These are phyloP conservation scores for Pseudochaenichthys georgianus DNA, from an alignment of 2,797 vertebrate genomes.

Conservation along the genomic window DNA sequence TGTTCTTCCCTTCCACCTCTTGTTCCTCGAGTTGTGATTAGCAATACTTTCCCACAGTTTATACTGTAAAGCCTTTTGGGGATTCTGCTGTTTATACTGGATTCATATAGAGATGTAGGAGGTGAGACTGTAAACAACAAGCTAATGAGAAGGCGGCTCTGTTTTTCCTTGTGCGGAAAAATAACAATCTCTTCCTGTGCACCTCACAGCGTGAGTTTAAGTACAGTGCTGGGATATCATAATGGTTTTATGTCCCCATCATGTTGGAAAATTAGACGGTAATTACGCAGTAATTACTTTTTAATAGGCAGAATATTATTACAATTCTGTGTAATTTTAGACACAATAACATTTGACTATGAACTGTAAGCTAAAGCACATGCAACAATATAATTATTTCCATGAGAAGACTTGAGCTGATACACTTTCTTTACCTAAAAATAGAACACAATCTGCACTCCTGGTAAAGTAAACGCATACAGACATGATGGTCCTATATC, in stretches of 20 bases:
- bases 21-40: slow-evolving; percentile 48
- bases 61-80: slow-evolving; percentile 48
- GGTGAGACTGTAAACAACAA: slow-evolving; percentile 63
- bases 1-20: slow-evolving; percentile 37
- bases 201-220: slow-evolving; percentile 48
- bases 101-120: slow-evolving; percentile 51
- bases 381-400: background rate
- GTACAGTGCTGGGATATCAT: slow-evolving; percentile 35
- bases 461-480: background rate
- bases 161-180: slow-evolving; percentile 51
- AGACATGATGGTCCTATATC: slow-evolving; percentile 7
- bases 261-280: slow-evolving; percentile 46
- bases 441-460: slow-evolving; percentile 10
- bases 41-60: slow-evolving; percentile 63
- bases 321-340: slow-evolving; percentile 16
- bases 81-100: slow-evolving; percentile 59
- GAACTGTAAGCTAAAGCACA: background rate
- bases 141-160: slow-evolving; percentile 62
- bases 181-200: slow-evolving; percentile 52
- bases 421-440: background rate
- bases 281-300: slow-evolving; percentile 46
- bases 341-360: slow-evolving; percentile 1
- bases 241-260: slow-evolving; percentile 43
- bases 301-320: slow-evolving; percentile 33
- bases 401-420: background rate